A percentile compares a stretch with the other conserved stretches of the same genome.
These are phyloP conservation scores for Octonoba sinensis DNA, from an alignment of 2,888 invertebrate species.

Conservation along the genomic window DNA sequence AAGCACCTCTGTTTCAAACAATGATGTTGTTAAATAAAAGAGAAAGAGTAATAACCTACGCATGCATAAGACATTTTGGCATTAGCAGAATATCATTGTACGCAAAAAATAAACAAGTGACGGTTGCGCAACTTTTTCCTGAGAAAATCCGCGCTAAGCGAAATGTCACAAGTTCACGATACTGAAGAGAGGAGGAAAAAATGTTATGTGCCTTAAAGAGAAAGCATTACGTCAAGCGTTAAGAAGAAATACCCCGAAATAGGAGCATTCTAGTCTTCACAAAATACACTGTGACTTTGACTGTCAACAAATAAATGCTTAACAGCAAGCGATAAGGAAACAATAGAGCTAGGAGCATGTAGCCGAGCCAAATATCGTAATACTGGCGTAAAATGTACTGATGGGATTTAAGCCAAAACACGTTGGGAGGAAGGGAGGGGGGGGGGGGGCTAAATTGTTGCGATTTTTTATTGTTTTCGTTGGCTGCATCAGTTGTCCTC, in stretches of 20 bases:
- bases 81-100: too few relatives aligned
- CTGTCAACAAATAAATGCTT: conserved; percentile 53
- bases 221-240: conserved; percentile 27
- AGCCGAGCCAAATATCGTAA: conserved; percentile 54
- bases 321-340: conserved; percentile 25
- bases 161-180: too few relatives aligned
- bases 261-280: conserved; percentile 18
- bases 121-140: conserved; percentile 9
- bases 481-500: conserved; percentile 34
- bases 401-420: conserved; percentile 47
- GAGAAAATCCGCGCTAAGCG: not conserved
- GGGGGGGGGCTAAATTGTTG: not conserved
- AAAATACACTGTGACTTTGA: conserved; percentile 10
- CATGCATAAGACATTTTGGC: too few relatives aligned
- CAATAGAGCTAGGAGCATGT: conserved; percentile 37
- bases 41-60: too few relatives aligned
- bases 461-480: conserved; percentile 34
- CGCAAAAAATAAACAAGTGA: conserved; percentile 9
- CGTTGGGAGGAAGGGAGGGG: not conserved
- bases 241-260: conserved; percentile 19
- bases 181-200: too few relatives aligned
- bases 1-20: too few relatives aligned
- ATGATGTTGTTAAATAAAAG: too few relatives aligned
- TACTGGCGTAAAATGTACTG: conserved; percentile 35
- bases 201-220: conserved; percentile 6